Percentiles rank a stretch among this genome's conserved stretches.
These are phyloP conservation scores for Sisyra terminalis DNA, from an alignment of 2,888 invertebrate species.

Conservation along the genomic window DNA sequence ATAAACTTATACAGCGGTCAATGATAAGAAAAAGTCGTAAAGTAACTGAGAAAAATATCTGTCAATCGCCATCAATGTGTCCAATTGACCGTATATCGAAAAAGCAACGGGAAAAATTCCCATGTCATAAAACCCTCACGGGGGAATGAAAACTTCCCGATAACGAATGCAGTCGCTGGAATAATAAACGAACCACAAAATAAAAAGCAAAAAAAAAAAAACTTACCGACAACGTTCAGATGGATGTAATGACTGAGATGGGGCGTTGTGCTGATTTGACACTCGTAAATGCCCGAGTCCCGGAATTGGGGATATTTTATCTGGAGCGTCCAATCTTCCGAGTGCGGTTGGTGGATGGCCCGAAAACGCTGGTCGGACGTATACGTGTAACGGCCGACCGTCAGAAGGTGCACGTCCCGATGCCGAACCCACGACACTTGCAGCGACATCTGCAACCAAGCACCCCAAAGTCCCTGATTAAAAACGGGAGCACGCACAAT, in stretches of 20 bases:
- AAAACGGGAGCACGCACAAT: no score
- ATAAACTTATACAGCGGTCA: no score
- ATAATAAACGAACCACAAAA: no score
- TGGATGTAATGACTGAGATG: conserved; percentile 86
- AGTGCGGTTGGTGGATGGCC: conserved; percentile 68
- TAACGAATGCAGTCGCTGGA: no score
- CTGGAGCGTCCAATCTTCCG: conserved; percentile 84
- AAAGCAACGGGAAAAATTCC: no score
- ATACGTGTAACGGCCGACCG: conserved; percentile 80
- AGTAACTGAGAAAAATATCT: no score
- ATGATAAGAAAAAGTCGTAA: no score
- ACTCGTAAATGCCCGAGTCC: conserved; percentile 83
- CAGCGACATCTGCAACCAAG: conserved; percentile 38
- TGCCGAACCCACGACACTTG: conserved; percentile 89
- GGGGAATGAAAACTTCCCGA: no score
- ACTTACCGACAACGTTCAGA: conserved; percentile 81
- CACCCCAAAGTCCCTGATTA: no score
- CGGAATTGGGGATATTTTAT: conserved; percentile 85
- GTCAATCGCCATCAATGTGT: no score
- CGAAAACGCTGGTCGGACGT: conserved; percentile 83
- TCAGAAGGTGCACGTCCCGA: conserved; percentile 75
- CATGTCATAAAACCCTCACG: no score
- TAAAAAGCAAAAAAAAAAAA: neutral
- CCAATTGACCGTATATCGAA: no score
- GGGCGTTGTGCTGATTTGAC: conserved; percentile 85